Base-by-base conservation (phyloP, 1,140 invertebrate genomes). In the Helicoverpa zea region DNA sequence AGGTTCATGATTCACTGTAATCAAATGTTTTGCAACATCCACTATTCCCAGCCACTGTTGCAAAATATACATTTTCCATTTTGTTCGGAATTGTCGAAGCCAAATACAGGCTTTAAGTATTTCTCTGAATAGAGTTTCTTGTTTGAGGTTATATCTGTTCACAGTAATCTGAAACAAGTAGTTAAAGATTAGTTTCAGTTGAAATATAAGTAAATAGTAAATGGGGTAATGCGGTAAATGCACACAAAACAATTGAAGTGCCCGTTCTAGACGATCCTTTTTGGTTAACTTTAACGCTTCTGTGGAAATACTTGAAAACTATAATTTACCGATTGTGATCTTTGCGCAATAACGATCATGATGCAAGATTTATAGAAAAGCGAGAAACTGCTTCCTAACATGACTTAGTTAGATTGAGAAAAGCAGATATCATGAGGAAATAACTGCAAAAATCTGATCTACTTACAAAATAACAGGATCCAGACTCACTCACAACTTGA, bases 401-500 rank as follows among this genome's bases (percentile, higher is more conserved):
- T 7, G 35, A 54, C 52, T 54, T 5, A 56, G 16, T 7, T n/a
- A 2, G 13, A n/a, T 56, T 7, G 18, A 23, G 2, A 0, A 0
- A 61, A 61, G 18, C 23, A 7, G 1, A 61, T 2, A 4, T 23
- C 11, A 35, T 13, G 14, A 14, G 23, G 14, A 64, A 54, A 54
- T 30, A 61, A 5, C 23, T n/a, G 4, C 29, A 16, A 64, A 30
- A 70, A 23, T 14, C 2, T 43, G 29, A 56, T n/a, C 35, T 18
- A 75, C 73, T 61, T 63, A 75, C 43, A 61, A 54, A 29, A 49
- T 16, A 54, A 30, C 18, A n/a, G 29, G 9, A 29, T 58, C n/a
- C 61, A 11, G n/a, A 77, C 35, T n/a, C 59, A 54, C 61, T 64
- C 49, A 77, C 9, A 77, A 77, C 49, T 54, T 43, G 18, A 77